phyloP scores from a whole-genome alignment of 1,140 invertebrate genomes.

The Anoplophora glabripennis region DNA sequence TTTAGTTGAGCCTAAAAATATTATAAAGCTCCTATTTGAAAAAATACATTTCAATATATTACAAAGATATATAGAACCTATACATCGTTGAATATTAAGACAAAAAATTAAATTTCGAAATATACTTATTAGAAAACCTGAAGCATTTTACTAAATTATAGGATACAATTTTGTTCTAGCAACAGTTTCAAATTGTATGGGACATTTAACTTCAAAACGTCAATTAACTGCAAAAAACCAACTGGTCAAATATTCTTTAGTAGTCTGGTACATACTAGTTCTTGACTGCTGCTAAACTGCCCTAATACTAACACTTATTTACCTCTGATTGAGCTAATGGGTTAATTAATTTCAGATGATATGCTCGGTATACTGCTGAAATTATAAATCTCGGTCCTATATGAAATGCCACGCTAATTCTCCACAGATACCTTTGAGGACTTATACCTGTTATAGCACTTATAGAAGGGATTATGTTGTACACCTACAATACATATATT shows the following conservation, averaged over 20 bases:
- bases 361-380: slow-evolving; percentile 78
- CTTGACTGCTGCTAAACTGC: too few species aligned
- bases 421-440: slow-evolving; percentile 89
- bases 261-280: too few species aligned
- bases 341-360: slow-evolving; percentile 68
- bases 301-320: slow-evolving; percentile 11
- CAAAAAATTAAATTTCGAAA: not conserved
- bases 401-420: slow-evolving; percentile 85
- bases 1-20: slow-evolving; percentile 50
- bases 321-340: slow-evolving; percentile 33
- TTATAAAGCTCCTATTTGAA: not conserved
- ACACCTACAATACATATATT: slow-evolving; percentile 64
- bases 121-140: not conserved
- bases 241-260: too few species aligned
- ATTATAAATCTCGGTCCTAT: slow-evolving; percentile 83
- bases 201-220: not conserved
- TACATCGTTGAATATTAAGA: not conserved
- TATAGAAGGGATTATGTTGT: slow-evolving; percentile 88
- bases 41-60: not conserved
- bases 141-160: not conserved
- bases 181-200: not conserved
- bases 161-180: not conserved
- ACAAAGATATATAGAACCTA: not conserved
- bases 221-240: not conserved
- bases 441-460: slow-evolving; percentile 88